Evolutionary conservation across 2,888 invertebrate genomes (phyloP), one percentile per base, ranked within the genome.

Genomic region (Antheraea yamamai): DNA sequence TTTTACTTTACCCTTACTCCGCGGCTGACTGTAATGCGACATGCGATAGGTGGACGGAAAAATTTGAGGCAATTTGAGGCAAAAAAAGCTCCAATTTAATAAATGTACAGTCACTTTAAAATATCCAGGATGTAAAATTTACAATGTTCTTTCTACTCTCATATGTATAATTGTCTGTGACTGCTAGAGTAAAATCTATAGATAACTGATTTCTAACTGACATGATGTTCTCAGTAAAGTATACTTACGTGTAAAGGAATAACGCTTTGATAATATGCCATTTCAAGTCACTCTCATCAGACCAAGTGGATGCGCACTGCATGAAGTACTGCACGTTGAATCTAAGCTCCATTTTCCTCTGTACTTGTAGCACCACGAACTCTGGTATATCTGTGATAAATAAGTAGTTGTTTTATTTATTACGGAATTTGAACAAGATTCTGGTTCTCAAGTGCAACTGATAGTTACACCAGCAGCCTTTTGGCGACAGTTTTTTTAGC

Each of bases 291-390:
- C 96, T 96, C 30, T 96, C 93, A 12, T 91, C 91, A 64, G 96
- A 96, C 98, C 98, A 98, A 0, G 96, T 96, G 0, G 97, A 96
- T 0, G 92, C 93, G 86, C 98, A 98, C 81, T 96, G 96, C 80
- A 97, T 97, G 86, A 96, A 96, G 84, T 96, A 95, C 75, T 96
- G 93, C 18, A 96, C 96, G 79, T 96, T 91, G 81, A 96, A 95
- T 0, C 95, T 90, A 1, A 92, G 89, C 75, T 89, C 85, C 82
- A 92, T 92, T 71, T 93, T 93, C 75, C 92, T 92, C 75, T 94
- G 90, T 0, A 96, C 96, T 82, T 96, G 95, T n/a, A 97, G 95
- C 0, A 97, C 97, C 55, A 97, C 93, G 82, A 97, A 95, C 85
- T 98, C 98, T 4, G 98, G 98, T 75, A 97, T 95, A 90, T 97